phyloP scores from a whole-genome alignment of 2,888 invertebrate species.

The Corythucha ciliata region DNA sequence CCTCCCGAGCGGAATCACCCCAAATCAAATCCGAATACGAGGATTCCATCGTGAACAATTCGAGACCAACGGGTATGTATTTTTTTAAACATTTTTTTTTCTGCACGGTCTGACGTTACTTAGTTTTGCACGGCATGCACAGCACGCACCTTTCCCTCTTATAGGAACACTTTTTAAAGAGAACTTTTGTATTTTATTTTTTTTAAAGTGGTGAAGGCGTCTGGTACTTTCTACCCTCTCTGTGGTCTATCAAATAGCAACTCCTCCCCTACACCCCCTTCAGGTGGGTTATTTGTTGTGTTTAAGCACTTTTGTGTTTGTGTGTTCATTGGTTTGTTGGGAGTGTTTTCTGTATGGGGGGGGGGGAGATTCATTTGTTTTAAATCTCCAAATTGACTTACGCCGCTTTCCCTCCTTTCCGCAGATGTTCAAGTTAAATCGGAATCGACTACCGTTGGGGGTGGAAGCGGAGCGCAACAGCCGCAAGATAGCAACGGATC shows the following conservation, averaged over 20 bases:
- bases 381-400: not conserved
- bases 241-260: slow-evolving; percentile 48
- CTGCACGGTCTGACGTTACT: no score
- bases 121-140: no score
- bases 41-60: no score
- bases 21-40: no score
- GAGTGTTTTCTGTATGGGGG: not conserved
- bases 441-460: slow-evolving; percentile 33
- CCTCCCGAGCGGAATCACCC: no score
- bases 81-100: no score
- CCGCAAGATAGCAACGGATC: no score
- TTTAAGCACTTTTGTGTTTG: slow-evolving; percentile 6
- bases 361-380: not conserved
- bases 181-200: slow-evolving; percentile 19
- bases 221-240: slow-evolving; percentile 84
- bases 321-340: not conserved
- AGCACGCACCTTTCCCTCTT: not conserved
- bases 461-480: no score
- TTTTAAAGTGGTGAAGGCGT: slow-evolving; percentile 80
- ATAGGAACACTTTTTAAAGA: slow-evolving; percentile 6
- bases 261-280: slow-evolving; percentile 35
- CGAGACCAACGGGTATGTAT: no score
- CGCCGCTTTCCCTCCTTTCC: not conserved
- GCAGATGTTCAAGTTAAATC: no score
- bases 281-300: slow-evolving; percentile 34